Evolutionary conservation across 2,113 vertebrate genomes (phyloP).

Genomic region (Ploceus nigricollis): DNA sequence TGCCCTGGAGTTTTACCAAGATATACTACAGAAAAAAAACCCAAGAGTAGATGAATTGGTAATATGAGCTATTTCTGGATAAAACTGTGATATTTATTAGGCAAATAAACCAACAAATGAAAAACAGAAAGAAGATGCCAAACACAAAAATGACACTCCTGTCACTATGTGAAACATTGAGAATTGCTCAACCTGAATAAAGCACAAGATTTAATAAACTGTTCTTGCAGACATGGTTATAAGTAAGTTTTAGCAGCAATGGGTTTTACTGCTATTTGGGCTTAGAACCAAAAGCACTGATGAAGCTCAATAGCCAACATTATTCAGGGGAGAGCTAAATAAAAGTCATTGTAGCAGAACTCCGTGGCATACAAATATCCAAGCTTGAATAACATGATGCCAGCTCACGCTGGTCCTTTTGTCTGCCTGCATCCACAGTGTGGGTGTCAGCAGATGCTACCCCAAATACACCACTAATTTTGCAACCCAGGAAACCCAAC

Average conservation of each 20-base stretch:
- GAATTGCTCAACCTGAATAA: neutral
- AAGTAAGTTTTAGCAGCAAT: constrained; percentile 22
- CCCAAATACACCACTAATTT: neutral
- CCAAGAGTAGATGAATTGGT: neutral
- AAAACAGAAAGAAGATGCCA: neutral
- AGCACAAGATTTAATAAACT: constrained; percentile 10
- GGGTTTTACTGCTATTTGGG: neutral
- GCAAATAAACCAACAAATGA: neutral
- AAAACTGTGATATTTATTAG: neutral
- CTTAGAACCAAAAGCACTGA: neutral
- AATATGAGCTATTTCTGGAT: neutral
- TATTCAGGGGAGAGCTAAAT: neutral
- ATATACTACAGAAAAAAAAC: neutral
- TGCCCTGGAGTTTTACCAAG: neutral
- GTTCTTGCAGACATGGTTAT: neutral
- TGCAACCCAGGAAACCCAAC: neutral
- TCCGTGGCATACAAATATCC: neutral
- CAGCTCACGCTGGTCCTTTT: neutral
- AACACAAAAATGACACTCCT: neutral
- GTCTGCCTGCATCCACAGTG: neutral
- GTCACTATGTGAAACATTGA: neutral
- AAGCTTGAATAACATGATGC: neutral
- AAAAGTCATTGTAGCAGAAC: neutral
- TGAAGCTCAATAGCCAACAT: neutral
- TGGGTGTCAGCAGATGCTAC: neutral